Evolutionary conservation across 2,113 vertebrate species (phyloP).

Genomic region (Corynorhinus townsendii): DNA sequence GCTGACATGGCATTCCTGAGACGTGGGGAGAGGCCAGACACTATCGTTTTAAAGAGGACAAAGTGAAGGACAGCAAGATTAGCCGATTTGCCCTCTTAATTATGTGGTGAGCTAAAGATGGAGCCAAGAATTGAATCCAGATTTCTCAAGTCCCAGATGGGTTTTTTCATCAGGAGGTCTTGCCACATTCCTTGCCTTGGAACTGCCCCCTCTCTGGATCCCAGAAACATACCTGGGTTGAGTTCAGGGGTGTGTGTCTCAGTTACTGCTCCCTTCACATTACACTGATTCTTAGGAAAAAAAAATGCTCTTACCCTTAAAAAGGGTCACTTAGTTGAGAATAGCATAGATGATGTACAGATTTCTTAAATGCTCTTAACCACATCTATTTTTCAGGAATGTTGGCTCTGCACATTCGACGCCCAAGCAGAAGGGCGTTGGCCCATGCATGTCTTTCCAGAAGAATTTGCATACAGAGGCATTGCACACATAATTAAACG

Average conservation of each 20-base stretch:
- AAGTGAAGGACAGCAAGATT: slow-evolving; percentile 71
- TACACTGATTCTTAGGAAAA: background rate
- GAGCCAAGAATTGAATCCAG: slow-evolving; percentile 74
- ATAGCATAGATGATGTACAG: background rate
- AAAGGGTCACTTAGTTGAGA: slow-evolving; percentile 18
- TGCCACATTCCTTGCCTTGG: slow-evolving; percentile 55
- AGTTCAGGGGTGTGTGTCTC: slow-evolving; percentile 21
- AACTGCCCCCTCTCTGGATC: background rate
- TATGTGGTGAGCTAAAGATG: slow-evolving; percentile 56
- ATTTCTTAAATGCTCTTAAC: slow-evolving; percentile 25
- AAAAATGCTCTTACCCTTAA: background rate
- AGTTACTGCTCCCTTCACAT: background rate
- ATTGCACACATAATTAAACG: background rate
- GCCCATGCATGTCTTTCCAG: background rate
- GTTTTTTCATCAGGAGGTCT: slow-evolving; percentile 61
- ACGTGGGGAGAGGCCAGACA: slow-evolving; percentile 62
- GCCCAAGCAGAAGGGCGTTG: background rate
- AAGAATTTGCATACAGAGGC: background rate
- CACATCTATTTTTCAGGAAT: background rate
- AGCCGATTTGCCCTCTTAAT: slow-evolving; percentile 70
- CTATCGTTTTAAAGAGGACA: slow-evolving; percentile 60
- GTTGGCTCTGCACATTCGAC: background rate
- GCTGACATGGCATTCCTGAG: slow-evolving; percentile 70
- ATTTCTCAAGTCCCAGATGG: slow-evolving; percentile 65
- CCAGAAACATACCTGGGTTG: slow-evolving; percentile 47